Evolutionary conservation across 2,888 invertebrate species (phyloP).

Genomic region (Alviniconcha strummeri): DNA sequence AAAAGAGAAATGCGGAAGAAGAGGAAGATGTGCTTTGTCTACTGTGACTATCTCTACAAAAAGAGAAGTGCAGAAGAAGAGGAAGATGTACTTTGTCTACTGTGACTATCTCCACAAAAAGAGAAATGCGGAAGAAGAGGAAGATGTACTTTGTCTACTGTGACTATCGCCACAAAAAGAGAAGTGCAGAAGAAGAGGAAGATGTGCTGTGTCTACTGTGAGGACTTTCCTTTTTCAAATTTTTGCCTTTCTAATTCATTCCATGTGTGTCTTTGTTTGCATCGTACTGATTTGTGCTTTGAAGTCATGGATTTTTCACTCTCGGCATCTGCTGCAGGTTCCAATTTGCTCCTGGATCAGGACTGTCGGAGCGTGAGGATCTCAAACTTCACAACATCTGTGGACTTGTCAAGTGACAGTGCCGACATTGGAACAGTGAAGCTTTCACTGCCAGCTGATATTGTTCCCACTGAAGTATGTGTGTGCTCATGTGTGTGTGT

Average conservation of each 20-base stretch:
- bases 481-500: neutral
- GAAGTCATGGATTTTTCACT: no score
- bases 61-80: no score
- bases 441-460: slow-evolving; percentile 20
- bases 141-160: no score
- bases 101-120: no score
- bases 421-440: slow-evolving; percentile 22
- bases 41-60: no score
- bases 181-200: no score
- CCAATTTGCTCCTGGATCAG: slow-evolving; percentile 22
- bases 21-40: no score
- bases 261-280: neutral
- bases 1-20: no score
- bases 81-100: no score
- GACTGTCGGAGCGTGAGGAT: neutral
- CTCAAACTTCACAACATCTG: slow-evolving; percentile 18
- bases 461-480: slow-evolving; percentile 25
- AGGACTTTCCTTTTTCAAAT: neutral
- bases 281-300: neutral
- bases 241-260: neutral
- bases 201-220: no score
- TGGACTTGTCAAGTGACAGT: neutral
- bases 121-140: no score
- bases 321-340: neutral
- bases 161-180: no score